Evolutionary conservation across 2,113 vertebrate species (phyloP), one percentile per base, ranked within the genome.

Genomic region (Prinia subflava): DNA sequence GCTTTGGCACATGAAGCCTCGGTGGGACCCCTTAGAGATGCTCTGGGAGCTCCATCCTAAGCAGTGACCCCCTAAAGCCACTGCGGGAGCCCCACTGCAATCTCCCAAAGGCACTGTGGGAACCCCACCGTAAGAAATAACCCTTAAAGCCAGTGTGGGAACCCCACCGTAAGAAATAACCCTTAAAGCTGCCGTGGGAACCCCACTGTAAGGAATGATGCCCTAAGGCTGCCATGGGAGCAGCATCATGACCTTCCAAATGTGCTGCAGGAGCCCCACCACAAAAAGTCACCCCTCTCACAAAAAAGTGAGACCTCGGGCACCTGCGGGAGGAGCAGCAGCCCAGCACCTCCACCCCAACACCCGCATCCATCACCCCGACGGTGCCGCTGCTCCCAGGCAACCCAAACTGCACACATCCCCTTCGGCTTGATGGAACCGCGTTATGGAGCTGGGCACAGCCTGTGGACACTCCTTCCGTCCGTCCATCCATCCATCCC

Each of bases 111-210:
- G 37, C 15, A 8, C 57, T 18, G 22, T 7, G 69, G 73, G 35
- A 39, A 12, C 46, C 20, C 25, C 60, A 15, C 28, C 0, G 3
- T 35, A 6, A 0, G 31, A 8, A 56, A 56, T n/a, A 0, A 12
- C 16, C 31, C 15, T 14, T 14, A 6, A 17, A 23, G 42, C 11
- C 47, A 11, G 18, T 4, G 30, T 7, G 12, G 3, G 2, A 59
- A 8, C 46, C 15, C 6, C 80, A 14, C 28, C 0, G 3, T 35
- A 6, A 0, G 31, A 8, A 56, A 56, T n/a, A 0, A 12, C 16
- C 31, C 15, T 14, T 14, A 6, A 17, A 23, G 42, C 11, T 4
- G 30, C 6, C 80, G 12, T 16, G 27, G 2, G 2, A 55, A 11
- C 56, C 6, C 6, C 86, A 14, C 11, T 1, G 0, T 10, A 3